Evolutionary conservation across 2,113 vertebrate species (phyloP).

Genomic region (Alethe castanea): DNA sequence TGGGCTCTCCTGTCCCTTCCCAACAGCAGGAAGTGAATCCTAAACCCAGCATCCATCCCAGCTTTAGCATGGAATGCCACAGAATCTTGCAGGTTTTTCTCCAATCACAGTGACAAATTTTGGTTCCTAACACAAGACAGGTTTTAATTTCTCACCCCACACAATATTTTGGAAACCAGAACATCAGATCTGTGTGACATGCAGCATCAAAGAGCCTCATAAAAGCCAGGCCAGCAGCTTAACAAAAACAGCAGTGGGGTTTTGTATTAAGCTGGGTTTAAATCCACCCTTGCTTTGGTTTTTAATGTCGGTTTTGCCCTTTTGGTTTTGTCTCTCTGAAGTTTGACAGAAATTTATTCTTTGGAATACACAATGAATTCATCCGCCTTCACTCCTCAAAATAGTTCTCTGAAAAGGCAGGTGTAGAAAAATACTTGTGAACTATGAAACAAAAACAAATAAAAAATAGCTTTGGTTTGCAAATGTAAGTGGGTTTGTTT

Average conservation of each 20-base stretch:
- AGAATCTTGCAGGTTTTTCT: background rate
- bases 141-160: background rate
- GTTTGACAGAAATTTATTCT: background rate
- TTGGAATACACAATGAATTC: background rate
- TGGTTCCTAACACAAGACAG: background rate
- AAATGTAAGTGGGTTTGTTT: background rate
- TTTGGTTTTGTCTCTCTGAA: background rate
- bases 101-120: background rate
- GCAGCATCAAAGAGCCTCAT: background rate
- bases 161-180: background rate
- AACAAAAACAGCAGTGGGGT: background rate
- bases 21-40: background rate
- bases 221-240: background rate
- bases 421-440: conserved; percentile 64
- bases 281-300: background rate
- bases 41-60: background rate
- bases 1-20: background rate
- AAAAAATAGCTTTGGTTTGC: background rate
- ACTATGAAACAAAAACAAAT: background rate
- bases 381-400: conserved; percentile 8
- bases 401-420: conserved; percentile 17
- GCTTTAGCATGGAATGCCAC: background rate
- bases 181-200: background rate
- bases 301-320: background rate
- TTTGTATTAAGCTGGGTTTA: background rate